Evolutionary conservation across 2,113 vertebrate genomes (phyloP).

Genomic region (Eulemur macaco): DNA sequence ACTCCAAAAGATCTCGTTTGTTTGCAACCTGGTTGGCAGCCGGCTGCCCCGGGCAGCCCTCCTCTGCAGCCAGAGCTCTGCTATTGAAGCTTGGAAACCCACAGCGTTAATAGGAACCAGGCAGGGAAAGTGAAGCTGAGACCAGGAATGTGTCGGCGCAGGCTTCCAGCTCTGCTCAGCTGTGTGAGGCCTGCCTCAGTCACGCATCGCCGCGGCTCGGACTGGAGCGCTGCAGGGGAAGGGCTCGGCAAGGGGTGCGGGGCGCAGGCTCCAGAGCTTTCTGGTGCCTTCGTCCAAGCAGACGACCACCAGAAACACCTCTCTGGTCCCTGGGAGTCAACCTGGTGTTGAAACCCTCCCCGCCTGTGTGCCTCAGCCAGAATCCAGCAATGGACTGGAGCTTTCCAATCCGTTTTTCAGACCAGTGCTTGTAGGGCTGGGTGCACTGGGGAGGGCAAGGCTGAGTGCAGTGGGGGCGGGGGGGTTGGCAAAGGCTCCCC

Average conservation of each 20-base stretch:
- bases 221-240: conserved; percentile 72
- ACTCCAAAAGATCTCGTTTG: conserved; percentile 71
- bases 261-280: conserved; percentile 65
- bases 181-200: conserved; percentile 84
- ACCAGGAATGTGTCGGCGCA: conserved; percentile 84
- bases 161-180: conserved; percentile 78
- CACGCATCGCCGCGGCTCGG: conserved; percentile 78
- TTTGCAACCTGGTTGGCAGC: conserved; percentile 82
- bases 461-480: neutral
- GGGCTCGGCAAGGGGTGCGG: conserved; percentile 55
- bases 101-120: conserved; percentile 91
- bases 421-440: conserved; percentile 65
- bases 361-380: conserved; percentile 52
- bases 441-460: conserved; percentile 11
- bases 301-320: conserved; percentile 29
- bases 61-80: conserved; percentile 82
- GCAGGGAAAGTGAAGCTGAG: conserved; percentile 87
- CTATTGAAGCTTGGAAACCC: conserved; percentile 85
- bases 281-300: conserved; percentile 59
- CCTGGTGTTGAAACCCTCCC: conserved; percentile 50
- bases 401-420: neutral
- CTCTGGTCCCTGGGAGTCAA: conserved; percentile 43
- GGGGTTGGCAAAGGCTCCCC: conserved; percentile 51
- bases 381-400: fast-evolving
- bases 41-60: conserved; percentile 79